Evolutionary conservation across 2,113 vertebrate species (phyloP).

Genomic region (Crotalus tigris): DNA sequence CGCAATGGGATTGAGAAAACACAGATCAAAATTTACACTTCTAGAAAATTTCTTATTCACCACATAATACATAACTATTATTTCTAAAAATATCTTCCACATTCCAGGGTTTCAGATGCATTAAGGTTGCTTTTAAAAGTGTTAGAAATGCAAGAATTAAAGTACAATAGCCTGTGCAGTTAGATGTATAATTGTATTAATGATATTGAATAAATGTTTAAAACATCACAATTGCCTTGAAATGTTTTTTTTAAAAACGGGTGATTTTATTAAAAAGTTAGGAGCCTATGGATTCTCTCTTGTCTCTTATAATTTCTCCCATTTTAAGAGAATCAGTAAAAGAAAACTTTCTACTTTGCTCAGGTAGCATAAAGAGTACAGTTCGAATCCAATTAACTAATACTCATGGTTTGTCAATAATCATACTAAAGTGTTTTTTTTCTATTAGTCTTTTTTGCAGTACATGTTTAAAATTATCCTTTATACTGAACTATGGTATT

Average conservation of each 20-base stretch:
- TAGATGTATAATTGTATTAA: neutral
- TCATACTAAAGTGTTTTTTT: neutral
- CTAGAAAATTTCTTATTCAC: conserved; percentile 55
- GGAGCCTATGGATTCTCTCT: accelerated
- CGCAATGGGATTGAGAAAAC: conserved; percentile 50
- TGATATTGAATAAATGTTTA: conserved; percentile 14
- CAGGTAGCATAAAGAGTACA: conserved; percentile 10
- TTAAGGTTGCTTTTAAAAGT: neutral
- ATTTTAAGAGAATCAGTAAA: conserved; percentile 8
- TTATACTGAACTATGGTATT: neutral
- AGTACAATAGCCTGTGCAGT: accelerated
- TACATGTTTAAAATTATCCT: neutral
- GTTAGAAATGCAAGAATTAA: neutral
- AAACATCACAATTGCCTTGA: neutral
- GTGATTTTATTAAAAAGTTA: accelerated
- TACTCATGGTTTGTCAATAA: neutral
- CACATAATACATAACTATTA: conserved; percentile 2
- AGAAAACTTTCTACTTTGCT: conserved; percentile 15
- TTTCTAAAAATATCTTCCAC: conserved; percentile 9
- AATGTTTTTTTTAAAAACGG: conserved; percentile 15
- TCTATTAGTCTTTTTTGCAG: neutral
- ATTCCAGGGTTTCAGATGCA: neutral
- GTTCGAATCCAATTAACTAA: neutral
- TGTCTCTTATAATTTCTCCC: neutral
- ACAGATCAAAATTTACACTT: conserved; percentile 36